Evolutionary conservation across 2,113 vertebrate genomes (phyloP).

Genomic region (Sinocyclocheilus anshuiensis): DNA sequence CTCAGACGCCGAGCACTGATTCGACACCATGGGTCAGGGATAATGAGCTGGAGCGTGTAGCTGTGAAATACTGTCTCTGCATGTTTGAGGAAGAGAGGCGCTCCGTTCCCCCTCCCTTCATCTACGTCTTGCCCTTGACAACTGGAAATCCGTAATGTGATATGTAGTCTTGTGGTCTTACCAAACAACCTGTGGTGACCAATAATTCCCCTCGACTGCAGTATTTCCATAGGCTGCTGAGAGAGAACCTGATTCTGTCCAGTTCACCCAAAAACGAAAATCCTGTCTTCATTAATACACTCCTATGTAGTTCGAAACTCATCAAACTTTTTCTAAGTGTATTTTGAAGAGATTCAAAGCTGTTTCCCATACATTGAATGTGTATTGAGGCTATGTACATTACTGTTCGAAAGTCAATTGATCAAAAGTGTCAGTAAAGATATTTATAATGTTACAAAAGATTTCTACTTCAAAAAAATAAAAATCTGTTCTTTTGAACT

Average conservation of each 20-base stretch:
- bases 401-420: neutral
- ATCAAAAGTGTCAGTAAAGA: neutral
- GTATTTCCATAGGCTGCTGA: neutral
- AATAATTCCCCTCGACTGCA: conserved; percentile 8
- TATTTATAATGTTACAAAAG: neutral
- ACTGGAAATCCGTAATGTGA: neutral
- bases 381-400: neutral
- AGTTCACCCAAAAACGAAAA: neutral
- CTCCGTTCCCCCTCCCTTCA: neutral
- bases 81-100: neutral
- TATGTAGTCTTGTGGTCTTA: conserved; percentile 12
- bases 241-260: neutral
- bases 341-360: conserved; percentile 4
- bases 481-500: no score
- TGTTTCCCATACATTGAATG: neutral
- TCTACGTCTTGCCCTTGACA: neutral
- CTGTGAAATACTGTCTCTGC: conserved; percentile 27
- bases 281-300: neutral
- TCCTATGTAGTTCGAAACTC: neutral
- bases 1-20: conserved; percentile 5
- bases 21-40: conserved; percentile 18
- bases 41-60: conserved; percentile 26
- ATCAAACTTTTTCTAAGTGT: neutral
- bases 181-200: neutral
- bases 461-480: no score